Percentiles rank a stretch among this genome's conserved stretches.
Evolutionary conservation across 2,888 invertebrate genomes (phyloP).

Genomic region (Microctonus hyperodae): DNA sequence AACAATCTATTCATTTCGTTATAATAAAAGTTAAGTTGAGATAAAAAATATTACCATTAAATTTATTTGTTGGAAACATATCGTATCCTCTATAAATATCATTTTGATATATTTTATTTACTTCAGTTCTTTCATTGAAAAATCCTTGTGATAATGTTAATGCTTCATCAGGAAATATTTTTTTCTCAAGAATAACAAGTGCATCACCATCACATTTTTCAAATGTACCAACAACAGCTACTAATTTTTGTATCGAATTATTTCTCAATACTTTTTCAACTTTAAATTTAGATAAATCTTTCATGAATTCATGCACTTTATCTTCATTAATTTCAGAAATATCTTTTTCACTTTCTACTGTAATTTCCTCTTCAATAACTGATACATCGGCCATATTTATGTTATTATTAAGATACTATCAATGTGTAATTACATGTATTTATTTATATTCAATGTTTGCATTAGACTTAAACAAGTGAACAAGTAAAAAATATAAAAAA

Average conservation of each 20-base stretch:
- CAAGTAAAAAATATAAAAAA: no score
- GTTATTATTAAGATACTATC: no score
- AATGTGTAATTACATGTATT: no score
- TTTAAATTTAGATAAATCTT: conserved; percentile 72
- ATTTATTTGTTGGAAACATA: conserved; percentile 70
- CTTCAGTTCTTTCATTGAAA: conserved; percentile 69
- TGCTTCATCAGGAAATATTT: conserved; percentile 75
- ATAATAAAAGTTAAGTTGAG: no score
- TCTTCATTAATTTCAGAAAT: conserved; percentile 25
- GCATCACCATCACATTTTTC: conserved; percentile 69
- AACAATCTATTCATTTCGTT: no score
- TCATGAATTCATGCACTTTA: conserved; percentile 53
- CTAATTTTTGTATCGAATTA: conserved; percentile 75
- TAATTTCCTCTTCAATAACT: background rate
- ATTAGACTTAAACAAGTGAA: no score
- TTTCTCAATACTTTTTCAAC: conserved; percentile 74
- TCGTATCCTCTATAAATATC: conserved; percentile 86
- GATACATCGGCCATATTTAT: conserved; percentile 5
- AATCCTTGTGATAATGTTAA: conserved; percentile 66
- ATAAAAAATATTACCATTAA: conserved; percentile 79
- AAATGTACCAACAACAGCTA: conserved; percentile 76
- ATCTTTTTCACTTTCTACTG: conserved; percentile 15
- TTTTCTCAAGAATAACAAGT: conserved; percentile 82
- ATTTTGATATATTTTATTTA: conserved; percentile 76
- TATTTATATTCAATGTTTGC: no score